These are phyloP conservation scores for Globia sparganii DNA, from an alignment of 2,888 invertebrate species.

Conservation along the genomic window DNA sequence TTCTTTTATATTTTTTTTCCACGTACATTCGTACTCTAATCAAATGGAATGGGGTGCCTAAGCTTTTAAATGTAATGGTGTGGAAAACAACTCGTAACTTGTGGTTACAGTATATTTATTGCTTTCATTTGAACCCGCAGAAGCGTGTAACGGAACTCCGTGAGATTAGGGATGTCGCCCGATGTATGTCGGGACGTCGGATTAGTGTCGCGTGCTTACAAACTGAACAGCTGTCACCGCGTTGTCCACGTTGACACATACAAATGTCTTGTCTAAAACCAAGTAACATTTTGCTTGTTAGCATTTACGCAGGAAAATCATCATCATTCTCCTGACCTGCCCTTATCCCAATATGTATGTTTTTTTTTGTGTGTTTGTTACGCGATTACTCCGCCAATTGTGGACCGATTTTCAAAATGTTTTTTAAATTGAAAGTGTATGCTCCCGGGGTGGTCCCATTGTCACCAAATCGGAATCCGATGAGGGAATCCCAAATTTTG, in stretches of 20 bases:
- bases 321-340: not conserved
- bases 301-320: not conserved
- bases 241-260: not conserved
- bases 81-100: constrained; percentile 46
- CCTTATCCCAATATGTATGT: no score
- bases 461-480: no score
- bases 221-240: not conserved
- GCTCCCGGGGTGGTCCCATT: no score
- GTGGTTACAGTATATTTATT: constrained; percentile 56
- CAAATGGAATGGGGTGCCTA: constrained; percentile 32
- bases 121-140: constrained; percentile 44
- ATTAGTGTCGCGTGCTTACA: not conserved
- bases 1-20: not conserved
- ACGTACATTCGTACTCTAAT: constrained; percentile 18
- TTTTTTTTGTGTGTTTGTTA: no score
- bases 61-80: constrained; percentile 45
- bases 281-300: not conserved
- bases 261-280: not conserved
- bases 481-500: no score
- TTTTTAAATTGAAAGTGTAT: no score
- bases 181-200: not conserved
- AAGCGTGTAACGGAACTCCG: constrained; percentile 16
- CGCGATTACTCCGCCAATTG: no score
- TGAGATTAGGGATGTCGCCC: constrained; percentile 13
- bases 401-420: no score